These are phyloP conservation scores for Tachypleus tridentatus DNA, from an alignment of 1,140 invertebrate species.

Conservation along the genomic window DNA sequence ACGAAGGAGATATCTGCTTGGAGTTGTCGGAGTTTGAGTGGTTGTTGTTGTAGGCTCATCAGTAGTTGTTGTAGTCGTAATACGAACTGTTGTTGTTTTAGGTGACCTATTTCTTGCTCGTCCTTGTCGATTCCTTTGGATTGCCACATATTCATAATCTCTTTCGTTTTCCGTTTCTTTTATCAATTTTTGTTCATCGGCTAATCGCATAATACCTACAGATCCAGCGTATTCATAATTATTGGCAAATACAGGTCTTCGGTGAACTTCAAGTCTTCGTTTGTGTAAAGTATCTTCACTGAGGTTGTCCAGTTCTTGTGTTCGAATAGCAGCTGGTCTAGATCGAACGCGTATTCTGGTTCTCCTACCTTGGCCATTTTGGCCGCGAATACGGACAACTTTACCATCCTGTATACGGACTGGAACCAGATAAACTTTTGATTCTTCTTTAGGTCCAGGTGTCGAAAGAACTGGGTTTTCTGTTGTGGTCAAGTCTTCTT, in stretches of 20 bases:
- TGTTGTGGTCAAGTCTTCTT: neutral
- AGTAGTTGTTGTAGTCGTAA: too few species aligned
- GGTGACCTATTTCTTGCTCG: too few species aligned
- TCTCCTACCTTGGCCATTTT: neutral
- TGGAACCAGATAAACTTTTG: neutral
- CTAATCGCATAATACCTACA: neutral
- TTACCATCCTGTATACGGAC: conserved; percentile 1
- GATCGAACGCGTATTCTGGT: neutral
- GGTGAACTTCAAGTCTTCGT: neutral
- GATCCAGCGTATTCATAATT: neutral
- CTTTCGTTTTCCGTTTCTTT: too few species aligned
- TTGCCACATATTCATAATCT: too few species aligned
- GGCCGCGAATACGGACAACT: neutral
- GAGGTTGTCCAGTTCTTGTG: neutral
- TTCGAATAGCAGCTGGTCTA: neutral
- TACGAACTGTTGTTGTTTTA: too few species aligned
- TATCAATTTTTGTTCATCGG: too few species aligned
- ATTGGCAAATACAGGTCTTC: neutral
- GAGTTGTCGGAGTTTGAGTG: too few species aligned
- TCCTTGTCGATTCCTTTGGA: too few species aligned
- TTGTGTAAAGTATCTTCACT: neutral
- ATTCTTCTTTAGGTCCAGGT: neutral
- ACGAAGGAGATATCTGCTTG: too few species aligned
- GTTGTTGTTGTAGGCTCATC: too few species aligned
- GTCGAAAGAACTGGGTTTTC: neutral